phyloP scores from a whole-genome alignment of 2,888 invertebrate genomes.

The Athalia circularis region DNA sequence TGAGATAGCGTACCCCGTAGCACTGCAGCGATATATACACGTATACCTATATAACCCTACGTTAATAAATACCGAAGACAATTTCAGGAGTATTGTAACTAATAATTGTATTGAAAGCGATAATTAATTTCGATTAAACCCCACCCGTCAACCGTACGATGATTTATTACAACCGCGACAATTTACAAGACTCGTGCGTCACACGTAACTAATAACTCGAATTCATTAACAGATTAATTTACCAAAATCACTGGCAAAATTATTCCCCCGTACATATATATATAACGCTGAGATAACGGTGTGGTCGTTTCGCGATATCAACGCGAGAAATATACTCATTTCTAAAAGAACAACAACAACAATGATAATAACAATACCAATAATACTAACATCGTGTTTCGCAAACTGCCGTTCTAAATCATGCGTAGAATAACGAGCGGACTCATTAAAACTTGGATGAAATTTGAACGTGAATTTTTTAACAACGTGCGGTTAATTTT shows the following conservation, averaged over 20 bases:
- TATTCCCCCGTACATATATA: background rate
- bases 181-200: constrained; percentile 38
- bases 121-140: constrained; percentile 48
- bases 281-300: background rate
- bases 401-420: too few relatives aligned
- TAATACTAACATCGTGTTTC: too few relatives aligned
- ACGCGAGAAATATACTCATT: too few relatives aligned
- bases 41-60: background rate
- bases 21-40: background rate
- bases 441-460: too few relatives aligned
- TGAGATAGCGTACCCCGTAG: background rate
- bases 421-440: too few relatives aligned
- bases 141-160: constrained; percentile 28
- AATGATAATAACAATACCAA: too few relatives aligned
- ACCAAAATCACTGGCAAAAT: constrained; percentile 13
- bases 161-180: constrained; percentile 33
- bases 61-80: constrained; percentile 34
- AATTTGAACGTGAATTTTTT: too few relatives aligned
- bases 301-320: too few relatives aligned
- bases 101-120: constrained; percentile 42
- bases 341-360: too few relatives aligned
- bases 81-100: constrained; percentile 36
- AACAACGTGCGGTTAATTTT: too few relatives aligned
- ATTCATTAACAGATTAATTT: constrained; percentile 44
- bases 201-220: constrained; percentile 31